Base-by-base conservation (phyloP, 2,113 vertebrate species). In the Sitta europaea region DNA sequence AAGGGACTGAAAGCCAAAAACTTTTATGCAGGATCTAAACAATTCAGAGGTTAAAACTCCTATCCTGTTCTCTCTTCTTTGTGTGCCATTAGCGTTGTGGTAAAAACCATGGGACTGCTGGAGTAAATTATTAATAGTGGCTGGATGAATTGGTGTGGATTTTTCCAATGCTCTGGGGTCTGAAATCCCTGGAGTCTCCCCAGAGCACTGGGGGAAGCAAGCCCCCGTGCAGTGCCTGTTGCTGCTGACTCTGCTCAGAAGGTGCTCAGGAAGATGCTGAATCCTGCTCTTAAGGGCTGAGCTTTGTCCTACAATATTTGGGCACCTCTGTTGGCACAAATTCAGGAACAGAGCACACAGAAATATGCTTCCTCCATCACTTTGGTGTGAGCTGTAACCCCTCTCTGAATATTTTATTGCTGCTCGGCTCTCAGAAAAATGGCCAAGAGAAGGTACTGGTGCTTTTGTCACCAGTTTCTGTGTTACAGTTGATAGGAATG, bases 401-500 rank as follows among this genome's bases (percentile, higher is more conserved):
- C 47, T 57, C 42, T 65, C 55, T 48, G 58, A 59, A 43, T 1
- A 2, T 22, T 57, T 75, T 59, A 14, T 47, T 71, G 77, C 35
- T 38, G 17, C 55, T 84, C 47, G 62, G 20, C 45, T 58, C 18
- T 55, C 35, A 61, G 28, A n/a, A 74, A 25, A 23, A 16, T 22
- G 36, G 59, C 54, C 58, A 55, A 51, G 63, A 40, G 40, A 67
- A 83, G 36, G 50, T 83, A 5, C 58, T 73, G 40, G 36, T 75
- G 65, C 61, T 81, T 91, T 90, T 90, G 77, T 90, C 68, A 61
- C n/a, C 42, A 50, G 25, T 74, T 87, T 42, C 63, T 82, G 1
- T 61, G 68, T 50, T 62, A 4, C 28, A 54, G 13, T 66, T 77
- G 45, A 65, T 90, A 45, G 47, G 38, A 87, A 50, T 58, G 22